Evolutionary conservation across 2,888 invertebrate genomes (phyloP), one percentile per base, ranked within the genome.

Genomic region (Hecatera dysodea): DNA sequence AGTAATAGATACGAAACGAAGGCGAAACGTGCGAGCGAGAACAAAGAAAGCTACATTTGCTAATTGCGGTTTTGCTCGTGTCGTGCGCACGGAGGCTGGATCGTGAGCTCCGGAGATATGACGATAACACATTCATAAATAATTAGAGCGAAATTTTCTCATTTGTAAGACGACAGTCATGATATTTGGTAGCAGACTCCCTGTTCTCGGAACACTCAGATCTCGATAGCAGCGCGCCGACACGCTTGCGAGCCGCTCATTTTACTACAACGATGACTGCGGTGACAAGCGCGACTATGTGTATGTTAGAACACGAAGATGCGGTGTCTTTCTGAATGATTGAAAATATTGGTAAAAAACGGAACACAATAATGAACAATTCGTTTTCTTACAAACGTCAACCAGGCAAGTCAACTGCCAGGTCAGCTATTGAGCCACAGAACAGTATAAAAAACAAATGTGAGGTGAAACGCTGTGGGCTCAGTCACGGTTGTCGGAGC

Each of bases 121-220:
- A 95, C 91, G 96, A 96, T 96, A 96, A 95, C 95, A 95, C 96
- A 96, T 95, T 96, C 96, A 96, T 96, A 96, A 96, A 96, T 96
- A 96, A 96, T 96, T 96, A 96, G 96, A 96, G 95, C 94, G 93
- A 96, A 96, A 95, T 96, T 96, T 96, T 96, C 96, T 95, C 96
- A 96, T 96, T 96, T 96, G 96, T 96, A 95, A 94, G 94, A 94
- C 95, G 93, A 94, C 93, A 94, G 94, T 93, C 95, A 94, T 94
- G 96, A 96, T 96, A 96, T 96, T 96, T 95, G 95, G 95, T 93
- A 90, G 94, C 93, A 90, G 92, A 91, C 90, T 90, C 92, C 89
- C 90, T 91, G 92, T 96, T 96, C 96, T 94, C 85, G 88, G 96
- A 96, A 96, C 89, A 86, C 90, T 86, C 88, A 88, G 89, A 95